phyloP scores from a whole-genome alignment of 2,797 vertebrate species.

The Acridotheres tristis region DNA sequence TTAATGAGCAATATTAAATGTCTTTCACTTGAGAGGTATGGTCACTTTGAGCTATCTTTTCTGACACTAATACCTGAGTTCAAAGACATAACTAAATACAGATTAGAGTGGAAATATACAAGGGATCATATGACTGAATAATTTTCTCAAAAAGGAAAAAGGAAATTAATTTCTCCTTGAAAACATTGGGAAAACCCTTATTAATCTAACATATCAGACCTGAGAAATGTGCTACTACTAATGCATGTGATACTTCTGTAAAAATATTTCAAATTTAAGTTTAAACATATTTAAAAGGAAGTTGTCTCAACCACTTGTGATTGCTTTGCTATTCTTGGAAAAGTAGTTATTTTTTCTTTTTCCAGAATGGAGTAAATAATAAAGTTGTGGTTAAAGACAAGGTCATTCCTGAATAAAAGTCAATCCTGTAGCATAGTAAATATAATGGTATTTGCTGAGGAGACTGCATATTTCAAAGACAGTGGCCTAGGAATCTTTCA shows the following conservation, averaged over 20 bases:
- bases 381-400: neutral
- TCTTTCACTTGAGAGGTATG: neutral
- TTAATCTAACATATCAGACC: neutral
- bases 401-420: neutral
- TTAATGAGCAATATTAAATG: neutral
- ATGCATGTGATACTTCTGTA: neutral
- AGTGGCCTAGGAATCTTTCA: neutral
- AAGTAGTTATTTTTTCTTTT: neutral
- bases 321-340: neutral
- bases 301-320: neutral
- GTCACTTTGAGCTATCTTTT: neutral
- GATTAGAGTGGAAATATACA: conserved; percentile 26
- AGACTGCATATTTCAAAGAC: neutral
- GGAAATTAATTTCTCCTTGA: conserved; percentile 34
- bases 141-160: conserved; percentile 3
- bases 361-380: neutral
- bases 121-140: neutral
- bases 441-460: neutral
- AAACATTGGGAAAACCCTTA: neutral
- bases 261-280: neutral
- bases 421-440: neutral
- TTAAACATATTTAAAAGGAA: neutral
- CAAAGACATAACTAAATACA: conserved; percentile 48
- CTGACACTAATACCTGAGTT: conserved; percentile 20
- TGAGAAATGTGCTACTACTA: neutral